Evolutionary conservation across 2,797 vertebrate species (phyloP).

Genomic region (Pogoniulus pusillus): DNA sequence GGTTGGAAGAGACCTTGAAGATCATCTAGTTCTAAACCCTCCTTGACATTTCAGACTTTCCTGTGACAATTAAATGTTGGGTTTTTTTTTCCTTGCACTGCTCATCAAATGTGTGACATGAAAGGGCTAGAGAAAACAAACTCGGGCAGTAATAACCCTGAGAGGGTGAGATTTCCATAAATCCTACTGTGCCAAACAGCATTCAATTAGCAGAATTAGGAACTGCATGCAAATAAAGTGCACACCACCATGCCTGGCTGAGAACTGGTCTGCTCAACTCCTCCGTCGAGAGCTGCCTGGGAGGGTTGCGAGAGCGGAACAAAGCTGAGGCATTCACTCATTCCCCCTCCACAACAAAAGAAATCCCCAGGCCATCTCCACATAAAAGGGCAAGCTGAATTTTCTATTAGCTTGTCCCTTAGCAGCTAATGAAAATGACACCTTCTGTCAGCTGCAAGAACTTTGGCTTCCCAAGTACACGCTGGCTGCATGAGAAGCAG

Average conservation of each 20-base stretch:
- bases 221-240: not conserved
- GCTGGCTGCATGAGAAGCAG: not conserved
- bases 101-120: not conserved
- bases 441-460: not conserved
- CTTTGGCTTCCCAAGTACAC: not conserved
- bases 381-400: not conserved
- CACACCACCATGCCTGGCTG: accelerated
- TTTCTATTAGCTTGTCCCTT: not conserved
- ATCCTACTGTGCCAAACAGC: not conserved
- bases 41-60: not conserved
- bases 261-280: not conserved
- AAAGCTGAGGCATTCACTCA: not conserved
- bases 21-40: too few relatives aligned
- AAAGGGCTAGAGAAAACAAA: not conserved
- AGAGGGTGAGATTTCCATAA: not conserved
- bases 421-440: not conserved
- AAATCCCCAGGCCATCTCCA: not conserved
- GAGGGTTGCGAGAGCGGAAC: not conserved
- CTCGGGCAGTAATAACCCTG: not conserved
- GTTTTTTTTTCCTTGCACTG: not conserved
- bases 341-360: not conserved
- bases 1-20: too few relatives aligned
- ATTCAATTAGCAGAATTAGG: not conserved
- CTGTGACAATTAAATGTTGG: not conserved
- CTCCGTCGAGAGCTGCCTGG: not conserved